A percentile compares a stretch with the other conserved stretches of the same genome.
Evolutionary conservation across 2,113 vertebrate species (phyloP).

Genomic region (Corythoichthys intestinalis): DNA sequence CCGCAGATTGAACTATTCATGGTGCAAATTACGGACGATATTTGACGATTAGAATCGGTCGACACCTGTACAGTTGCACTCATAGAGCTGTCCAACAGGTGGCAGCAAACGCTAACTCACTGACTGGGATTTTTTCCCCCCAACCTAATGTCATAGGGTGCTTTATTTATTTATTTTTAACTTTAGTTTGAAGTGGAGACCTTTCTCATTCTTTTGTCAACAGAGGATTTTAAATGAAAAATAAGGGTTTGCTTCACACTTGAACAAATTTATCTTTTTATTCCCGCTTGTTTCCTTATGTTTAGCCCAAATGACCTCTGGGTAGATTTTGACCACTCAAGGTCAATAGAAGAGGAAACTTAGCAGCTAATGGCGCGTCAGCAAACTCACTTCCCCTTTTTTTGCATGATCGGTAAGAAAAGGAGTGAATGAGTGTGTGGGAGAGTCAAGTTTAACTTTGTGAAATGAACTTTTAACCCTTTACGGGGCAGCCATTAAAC

Average conservation of each 20-base stretch:
- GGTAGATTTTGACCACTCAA: conserved; percentile 7
- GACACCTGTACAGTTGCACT: too few relatives aligned
- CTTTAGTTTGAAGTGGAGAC: conserved; percentile 25
- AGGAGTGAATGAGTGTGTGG: conserved; percentile 5
- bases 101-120: conserved; percentile 29
- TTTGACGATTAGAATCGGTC: too few relatives aligned
- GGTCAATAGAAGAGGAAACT: conserved; percentile 58
- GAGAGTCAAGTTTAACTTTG: not conserved
- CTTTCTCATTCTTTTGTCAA: not conserved
- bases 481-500: too few relatives aligned
- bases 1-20: too few relatives aligned
- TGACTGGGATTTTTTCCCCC: not conserved
- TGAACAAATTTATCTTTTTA: not conserved
- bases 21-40: too few relatives aligned
- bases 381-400: conserved; percentile 60
- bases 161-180: conserved; percentile 30
- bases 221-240: not conserved
- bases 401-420: conserved; percentile 27
- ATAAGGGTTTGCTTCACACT: conserved; percentile 20
- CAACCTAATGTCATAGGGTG: conserved; percentile 22
- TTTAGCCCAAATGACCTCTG: not conserved
- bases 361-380: conserved; percentile 56
- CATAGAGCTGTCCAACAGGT: conserved; percentile 41
- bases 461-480: not conserved
- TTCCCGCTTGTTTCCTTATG: not conserved